phyloP scores from a whole-genome alignment of 2,888 invertebrate species.

The Isoperla grammatica region DNA sequence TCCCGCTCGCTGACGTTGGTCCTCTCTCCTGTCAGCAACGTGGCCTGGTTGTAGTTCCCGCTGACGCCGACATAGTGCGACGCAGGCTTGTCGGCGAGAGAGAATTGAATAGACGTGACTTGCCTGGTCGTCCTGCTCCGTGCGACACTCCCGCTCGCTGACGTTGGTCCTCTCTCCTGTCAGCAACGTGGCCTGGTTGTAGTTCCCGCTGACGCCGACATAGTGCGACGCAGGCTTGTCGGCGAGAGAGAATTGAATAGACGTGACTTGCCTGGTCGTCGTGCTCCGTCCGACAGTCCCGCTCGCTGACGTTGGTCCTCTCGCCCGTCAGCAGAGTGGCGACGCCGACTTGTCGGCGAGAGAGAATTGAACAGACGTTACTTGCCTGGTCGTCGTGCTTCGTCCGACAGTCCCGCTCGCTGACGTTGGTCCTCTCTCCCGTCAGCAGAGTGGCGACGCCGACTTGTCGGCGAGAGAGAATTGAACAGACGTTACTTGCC shows the following conservation, averaged over 20 bases:
- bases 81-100: conserved; percentile 43
- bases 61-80: conserved; percentile 60
- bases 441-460: conserved; percentile 52
- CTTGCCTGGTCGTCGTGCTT: too few relatives aligned
- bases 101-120: too few relatives aligned
- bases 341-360: conserved; percentile 45
- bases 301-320: conserved; percentile 37
- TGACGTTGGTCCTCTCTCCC: too few relatives aligned
- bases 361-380: too few relatives aligned
- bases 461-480: conserved; percentile 43
- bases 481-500: too few relatives aligned
- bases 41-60: conserved; percentile 44
- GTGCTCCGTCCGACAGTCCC: conserved; percentile 46
- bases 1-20: conserved; percentile 42
- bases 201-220: conserved; percentile 52
- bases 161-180: too few relatives aligned
- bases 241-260: too few relatives aligned
- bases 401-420: too few relatives aligned
- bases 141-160: too few relatives aligned
- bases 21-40: conserved; percentile 52
- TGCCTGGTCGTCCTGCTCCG: too few relatives aligned
- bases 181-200: conserved; percentile 50
- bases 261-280: conserved; percentile 42
- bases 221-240: conserved; percentile 51
- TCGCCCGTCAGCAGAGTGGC: conserved; percentile 53